Evolutionary conservation across 1,140 invertebrate genomes (phyloP).

Genomic region (Patella vulgata): DNA sequence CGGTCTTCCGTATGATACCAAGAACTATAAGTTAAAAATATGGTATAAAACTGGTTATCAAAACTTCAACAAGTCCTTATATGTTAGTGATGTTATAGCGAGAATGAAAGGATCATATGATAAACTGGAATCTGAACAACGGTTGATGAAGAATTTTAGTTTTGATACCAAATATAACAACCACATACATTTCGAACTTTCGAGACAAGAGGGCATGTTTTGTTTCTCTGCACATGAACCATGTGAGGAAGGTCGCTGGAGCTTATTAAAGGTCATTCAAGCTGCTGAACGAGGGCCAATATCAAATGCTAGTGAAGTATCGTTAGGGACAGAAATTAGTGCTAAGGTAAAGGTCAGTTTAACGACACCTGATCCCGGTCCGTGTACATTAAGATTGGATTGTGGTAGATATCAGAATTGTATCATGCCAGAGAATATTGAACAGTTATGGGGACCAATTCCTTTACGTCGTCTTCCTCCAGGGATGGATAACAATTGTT

Average conservation of each 20-base stretch:
- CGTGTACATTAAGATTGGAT: constrained; percentile 37
- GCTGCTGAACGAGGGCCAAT: constrained; percentile 22
- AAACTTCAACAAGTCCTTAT: constrained; percentile 32
- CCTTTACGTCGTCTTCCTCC: constrained; percentile 55
- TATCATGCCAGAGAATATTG: constrained; percentile 61
- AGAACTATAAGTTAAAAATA: constrained; percentile 44
- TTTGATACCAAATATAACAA: constrained; percentile 42
- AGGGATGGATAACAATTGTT: constrained; percentile 54
- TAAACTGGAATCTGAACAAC: constrained; percentile 24
- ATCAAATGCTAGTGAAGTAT: constrained; percentile 18
- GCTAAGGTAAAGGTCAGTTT: constrained; percentile 22
- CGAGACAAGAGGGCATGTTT: constrained; percentile 27
- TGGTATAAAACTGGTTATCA: constrained; percentile 42
- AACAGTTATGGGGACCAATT: constrained; percentile 64
- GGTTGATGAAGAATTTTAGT: constrained; percentile 27
- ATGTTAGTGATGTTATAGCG: constrained; percentile 31
- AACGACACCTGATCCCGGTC: constrained; percentile 41
- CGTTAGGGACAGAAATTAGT: constrained; percentile 26
- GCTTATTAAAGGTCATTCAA: constrained; percentile 31
- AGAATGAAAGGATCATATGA: constrained; percentile 24
- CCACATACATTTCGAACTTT: constrained; percentile 22
- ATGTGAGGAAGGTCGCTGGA: constrained; percentile 21
- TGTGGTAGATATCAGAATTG: constrained; percentile 51
- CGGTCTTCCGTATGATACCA: constrained; percentile 44
- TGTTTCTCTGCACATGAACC: constrained; percentile 28